phyloP scores from a whole-genome alignment of 2,797 vertebrate genomes.

The Prionace glauca region DNA sequence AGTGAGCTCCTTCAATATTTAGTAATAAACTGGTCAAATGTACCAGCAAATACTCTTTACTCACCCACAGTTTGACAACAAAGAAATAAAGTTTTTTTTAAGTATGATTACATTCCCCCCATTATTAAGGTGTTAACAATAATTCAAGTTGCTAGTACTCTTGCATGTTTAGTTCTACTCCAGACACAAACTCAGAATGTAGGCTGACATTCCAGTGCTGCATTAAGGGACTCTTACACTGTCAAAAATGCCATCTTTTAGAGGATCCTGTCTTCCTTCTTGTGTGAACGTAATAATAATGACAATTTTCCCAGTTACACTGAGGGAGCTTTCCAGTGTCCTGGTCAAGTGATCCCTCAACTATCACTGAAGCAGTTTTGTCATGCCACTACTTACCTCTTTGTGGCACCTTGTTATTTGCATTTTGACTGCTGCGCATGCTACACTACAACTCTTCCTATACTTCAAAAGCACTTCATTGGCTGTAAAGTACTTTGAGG shows the following conservation, averaged over 20 bases:
- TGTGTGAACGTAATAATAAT: background rate
- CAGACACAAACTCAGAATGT: background rate
- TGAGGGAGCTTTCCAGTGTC: background rate
- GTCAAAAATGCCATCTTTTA: background rate
- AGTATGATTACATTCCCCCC: background rate
- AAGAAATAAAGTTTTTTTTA: background rate
- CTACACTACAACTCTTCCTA: background rate
- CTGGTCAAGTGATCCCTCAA: background rate
- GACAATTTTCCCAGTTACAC: background rate
- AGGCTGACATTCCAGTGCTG: background rate
- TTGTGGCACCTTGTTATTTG: background rate
- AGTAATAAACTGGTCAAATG: background rate
- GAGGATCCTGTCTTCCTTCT: background rate
- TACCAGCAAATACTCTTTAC: background rate
- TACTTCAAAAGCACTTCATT: background rate
- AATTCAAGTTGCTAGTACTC: background rate
- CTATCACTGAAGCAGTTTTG: background rate
- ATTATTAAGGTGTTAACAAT: background rate
- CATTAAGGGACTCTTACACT: background rate
- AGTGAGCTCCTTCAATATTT: too few relatives aligned
- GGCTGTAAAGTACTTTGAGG: background rate
- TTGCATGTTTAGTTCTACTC: background rate
- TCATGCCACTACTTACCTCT: background rate
- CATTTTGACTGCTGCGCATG: background rate
- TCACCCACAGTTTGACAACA: background rate